Percentiles rank a stretch among this genome's conserved stretches.
Evolutionary conservation across 2,888 invertebrate species (phyloP).

Genomic region (Andrena praecox): DNA sequence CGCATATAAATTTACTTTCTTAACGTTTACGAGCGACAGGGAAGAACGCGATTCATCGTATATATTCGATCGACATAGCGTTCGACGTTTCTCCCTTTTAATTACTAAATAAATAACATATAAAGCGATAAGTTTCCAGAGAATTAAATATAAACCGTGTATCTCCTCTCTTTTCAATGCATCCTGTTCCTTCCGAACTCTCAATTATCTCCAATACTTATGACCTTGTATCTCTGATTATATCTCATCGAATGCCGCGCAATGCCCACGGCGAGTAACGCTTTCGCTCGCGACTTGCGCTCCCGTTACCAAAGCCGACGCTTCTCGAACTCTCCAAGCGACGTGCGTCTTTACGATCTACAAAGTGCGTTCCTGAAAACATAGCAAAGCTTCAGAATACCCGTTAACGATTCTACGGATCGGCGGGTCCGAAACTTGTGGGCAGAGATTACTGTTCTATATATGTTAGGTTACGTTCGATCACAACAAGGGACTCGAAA

Average conservation of each 20-base stretch:
- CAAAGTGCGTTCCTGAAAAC: constrained; percentile 35
- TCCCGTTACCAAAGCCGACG: neutral
- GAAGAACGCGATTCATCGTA: constrained; percentile 27
- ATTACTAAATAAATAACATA: constrained; percentile 38
- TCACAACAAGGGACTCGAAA: neutral
- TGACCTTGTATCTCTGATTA: constrained; percentile 11
- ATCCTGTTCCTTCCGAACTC: constrained; percentile 15
- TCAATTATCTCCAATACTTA: constrained; percentile 10
- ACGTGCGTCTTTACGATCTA: constrained; percentile 20
- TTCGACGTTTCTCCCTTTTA: neutral
- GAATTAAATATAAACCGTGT: constrained; percentile 58
- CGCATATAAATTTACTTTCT: neutral
- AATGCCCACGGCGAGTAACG: constrained; percentile 10
- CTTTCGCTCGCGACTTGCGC: constrained; percentile 14
- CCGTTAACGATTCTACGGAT: neutral
- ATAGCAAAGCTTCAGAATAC: neutral
- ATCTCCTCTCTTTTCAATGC: constrained; percentile 32
- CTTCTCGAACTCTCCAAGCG: constrained; percentile 5
- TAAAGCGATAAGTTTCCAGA: constrained; percentile 22
- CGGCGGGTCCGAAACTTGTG: no score
- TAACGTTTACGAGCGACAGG: constrained; percentile 6
- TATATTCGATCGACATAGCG: neutral
- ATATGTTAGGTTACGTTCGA: constrained; percentile 33
- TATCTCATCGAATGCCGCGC: constrained; percentile 16
- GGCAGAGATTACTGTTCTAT: neutral